Evolutionary conservation across 2,888 invertebrate species (phyloP), one percentile per base, ranked within the genome.

Genomic region (Ferdinandea cuprea): DNA sequence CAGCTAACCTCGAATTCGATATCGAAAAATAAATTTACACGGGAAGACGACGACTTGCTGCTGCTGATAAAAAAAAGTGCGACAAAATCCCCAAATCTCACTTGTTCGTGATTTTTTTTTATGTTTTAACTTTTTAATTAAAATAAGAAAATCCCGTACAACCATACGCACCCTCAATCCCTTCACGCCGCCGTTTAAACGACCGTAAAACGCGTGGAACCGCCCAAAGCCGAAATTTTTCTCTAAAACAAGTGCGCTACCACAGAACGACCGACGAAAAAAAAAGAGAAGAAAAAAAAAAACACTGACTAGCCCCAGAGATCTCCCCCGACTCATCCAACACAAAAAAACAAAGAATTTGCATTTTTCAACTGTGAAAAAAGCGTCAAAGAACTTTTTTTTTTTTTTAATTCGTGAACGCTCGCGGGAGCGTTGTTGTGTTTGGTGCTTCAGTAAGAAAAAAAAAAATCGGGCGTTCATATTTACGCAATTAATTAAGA

Each of bases 61-160:
- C 76, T 81, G 76, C 59, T 79, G 71, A 81, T 71, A 81, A 80
- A 81, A 80, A 73, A 65, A 81, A 81, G 71, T 71, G 76, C 76
- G 76, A 81, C 66, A 69, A 69, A 69, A 58, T 77, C 65, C 48
- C 37, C 52, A 50, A 80, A 65, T 71, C 76, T 69, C 63, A 76
- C 65, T 76, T 59, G 69, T 58, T 76, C 76, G 81, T 81, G 76
- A 76, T 66, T 81, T 77, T 54, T 77, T 54, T 65, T 77, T 65
- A 66, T 59, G 61, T 71, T 77, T 71, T 59, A 71, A 65, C 58
- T 71, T 81, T 71, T 80, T 54, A 81, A 81, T 71, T 74, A 71
- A 81, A 59, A 58, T 65, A 44, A 48, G 44, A 48, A 46, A 77
- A 46, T 59, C 40, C 46, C 66, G 54, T 72, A 42, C 46, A 72